A percentile compares a stretch with the other conserved stretches of the same genome.
Evolutionary conservation across 1,140 invertebrate species (phyloP).

Genomic region (Zeugodacus cucurbitae): DNA sequence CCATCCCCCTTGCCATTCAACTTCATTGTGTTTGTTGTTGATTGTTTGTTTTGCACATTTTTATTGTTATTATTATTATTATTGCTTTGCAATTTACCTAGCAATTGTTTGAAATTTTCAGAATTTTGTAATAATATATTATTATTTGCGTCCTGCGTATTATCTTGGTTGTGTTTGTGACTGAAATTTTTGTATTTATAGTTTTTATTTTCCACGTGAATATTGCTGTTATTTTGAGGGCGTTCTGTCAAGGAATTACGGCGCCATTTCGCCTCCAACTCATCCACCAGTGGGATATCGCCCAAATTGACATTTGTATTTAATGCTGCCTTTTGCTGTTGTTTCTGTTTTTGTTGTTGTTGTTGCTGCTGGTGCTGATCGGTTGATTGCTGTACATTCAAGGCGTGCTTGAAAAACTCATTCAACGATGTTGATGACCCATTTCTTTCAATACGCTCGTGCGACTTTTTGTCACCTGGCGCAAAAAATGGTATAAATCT

Average conservation of each 20-base stretch:
- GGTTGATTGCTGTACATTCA: constrained; percentile 40
- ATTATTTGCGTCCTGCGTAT: not conserved
- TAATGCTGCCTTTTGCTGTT: constrained; percentile 45
- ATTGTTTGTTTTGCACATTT: constrained; percentile 28
- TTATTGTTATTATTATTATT: constrained; percentile 33
- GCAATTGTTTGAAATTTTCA: constrained; percentile 59
- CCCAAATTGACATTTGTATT: constrained; percentile 29
- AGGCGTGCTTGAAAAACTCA: constrained; percentile 62
- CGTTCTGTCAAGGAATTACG: constrained; percentile 53
- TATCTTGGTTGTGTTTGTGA: not conserved
- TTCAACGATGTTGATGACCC: constrained; percentile 57
- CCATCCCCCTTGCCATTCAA: constrained; percentile 28
- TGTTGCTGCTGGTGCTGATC: constrained; percentile 38
- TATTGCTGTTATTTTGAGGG: constrained; percentile 36
- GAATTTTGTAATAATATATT: constrained; percentile 46
- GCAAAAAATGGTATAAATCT: constrained; percentile 61
- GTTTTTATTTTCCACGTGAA: not conserved
- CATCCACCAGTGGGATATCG: constrained; percentile 59
- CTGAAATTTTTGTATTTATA: not conserved
- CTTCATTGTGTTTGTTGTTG: constrained; percentile 27
- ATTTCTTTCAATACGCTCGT: constrained; percentile 50
- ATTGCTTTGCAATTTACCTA: constrained; percentile 51
- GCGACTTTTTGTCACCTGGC: not conserved
- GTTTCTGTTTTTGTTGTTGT: constrained; percentile 41
- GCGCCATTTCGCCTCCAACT: constrained; percentile 63